phyloP scores from a whole-genome alignment of 2,888 invertebrate genomes.

The Meloe dianella region DNA sequence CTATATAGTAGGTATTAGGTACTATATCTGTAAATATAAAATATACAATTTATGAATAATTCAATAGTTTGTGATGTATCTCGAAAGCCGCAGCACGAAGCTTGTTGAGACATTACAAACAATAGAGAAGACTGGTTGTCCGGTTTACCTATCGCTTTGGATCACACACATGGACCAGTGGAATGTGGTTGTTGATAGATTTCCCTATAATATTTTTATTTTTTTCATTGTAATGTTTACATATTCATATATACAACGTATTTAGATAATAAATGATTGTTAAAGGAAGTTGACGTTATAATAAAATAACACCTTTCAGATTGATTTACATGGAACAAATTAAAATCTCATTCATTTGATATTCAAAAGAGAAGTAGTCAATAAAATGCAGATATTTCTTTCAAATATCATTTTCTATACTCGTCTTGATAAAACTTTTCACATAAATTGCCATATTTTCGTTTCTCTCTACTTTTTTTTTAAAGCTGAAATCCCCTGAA shows the following conservation, averaged over 20 bases:
- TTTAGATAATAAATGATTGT: not conserved
- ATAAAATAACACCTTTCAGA: not conserved
- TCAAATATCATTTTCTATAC: not conserved
- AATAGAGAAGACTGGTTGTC: slow-evolving; percentile 24
- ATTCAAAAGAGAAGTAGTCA: not conserved
- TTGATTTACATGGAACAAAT: not conserved
- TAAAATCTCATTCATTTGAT: not conserved
- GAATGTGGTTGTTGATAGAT: slow-evolving; percentile 7
- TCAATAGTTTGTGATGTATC: slow-evolving; percentile 24
- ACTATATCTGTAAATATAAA: slow-evolving; percentile 6
- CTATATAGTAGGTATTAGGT: not conserved
- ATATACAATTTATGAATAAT: slow-evolving; percentile 30
- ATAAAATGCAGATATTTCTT: not conserved
- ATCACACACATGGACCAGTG: slow-evolving; percentile 24
- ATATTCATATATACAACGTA: not conserved
- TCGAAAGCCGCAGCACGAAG: slow-evolving; percentile 30
- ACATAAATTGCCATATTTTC: not conserved
- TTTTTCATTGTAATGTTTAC: slow-evolving; percentile 5
- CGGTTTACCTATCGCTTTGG: slow-evolving; percentile 21
- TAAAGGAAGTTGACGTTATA: not conserved
- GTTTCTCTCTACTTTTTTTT: not conserved
- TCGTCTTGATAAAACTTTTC: not conserved
- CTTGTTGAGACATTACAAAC: slow-evolving; percentile 28
- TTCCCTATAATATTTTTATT: not conserved
- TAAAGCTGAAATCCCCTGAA: not conserved